Conservation (phyloP, 2,888 invertebrate species). For the Yponomeuta malinellus region DNA sequence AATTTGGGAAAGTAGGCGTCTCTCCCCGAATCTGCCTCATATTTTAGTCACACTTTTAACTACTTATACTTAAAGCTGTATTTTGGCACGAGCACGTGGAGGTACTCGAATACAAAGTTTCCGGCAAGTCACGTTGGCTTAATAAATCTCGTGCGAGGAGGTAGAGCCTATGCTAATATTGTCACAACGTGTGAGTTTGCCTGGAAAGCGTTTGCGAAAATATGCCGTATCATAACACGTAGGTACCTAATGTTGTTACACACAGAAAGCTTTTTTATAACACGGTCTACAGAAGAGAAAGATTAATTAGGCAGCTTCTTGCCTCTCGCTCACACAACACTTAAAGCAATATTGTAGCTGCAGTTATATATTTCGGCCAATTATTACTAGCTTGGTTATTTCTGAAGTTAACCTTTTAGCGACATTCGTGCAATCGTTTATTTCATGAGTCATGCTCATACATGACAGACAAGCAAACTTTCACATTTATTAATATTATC, state of each 20-base stretch:
- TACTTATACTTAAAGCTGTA: not conserved
- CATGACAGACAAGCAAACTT: too few species aligned
- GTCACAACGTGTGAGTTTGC: not conserved
- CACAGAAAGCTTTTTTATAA: not conserved
- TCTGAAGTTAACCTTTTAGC: too few species aligned
- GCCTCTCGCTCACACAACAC: too few species aligned
- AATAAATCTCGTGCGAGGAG: slow-evolving; percentile 1
- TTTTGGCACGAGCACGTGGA: not conserved
- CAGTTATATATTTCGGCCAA: too few species aligned
- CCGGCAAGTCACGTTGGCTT: not conserved
- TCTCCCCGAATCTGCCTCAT: not conserved
- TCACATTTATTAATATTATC: too few species aligned
- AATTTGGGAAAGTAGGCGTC: not conserved
- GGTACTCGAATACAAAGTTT: not conserved
- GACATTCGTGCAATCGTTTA: too few species aligned
- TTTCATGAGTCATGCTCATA: too few species aligned
- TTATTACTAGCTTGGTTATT: too few species aligned
- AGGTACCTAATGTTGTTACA: not conserved
- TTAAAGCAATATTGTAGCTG: too few species aligned
- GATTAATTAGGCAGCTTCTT: not conserved
- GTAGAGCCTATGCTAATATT: not conserved
- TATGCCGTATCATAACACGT: not conserved
- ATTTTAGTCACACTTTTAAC: not conserved
- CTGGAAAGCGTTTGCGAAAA: slow-evolving; percentile 4
- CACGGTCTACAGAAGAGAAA: not conserved